Percentiles rank a stretch among this genome's conserved stretches.
These are phyloP conservation scores for Centruroides sculpturatus DNA, from an alignment of 1,140 invertebrate genomes.

Conservation along the genomic window DNA sequence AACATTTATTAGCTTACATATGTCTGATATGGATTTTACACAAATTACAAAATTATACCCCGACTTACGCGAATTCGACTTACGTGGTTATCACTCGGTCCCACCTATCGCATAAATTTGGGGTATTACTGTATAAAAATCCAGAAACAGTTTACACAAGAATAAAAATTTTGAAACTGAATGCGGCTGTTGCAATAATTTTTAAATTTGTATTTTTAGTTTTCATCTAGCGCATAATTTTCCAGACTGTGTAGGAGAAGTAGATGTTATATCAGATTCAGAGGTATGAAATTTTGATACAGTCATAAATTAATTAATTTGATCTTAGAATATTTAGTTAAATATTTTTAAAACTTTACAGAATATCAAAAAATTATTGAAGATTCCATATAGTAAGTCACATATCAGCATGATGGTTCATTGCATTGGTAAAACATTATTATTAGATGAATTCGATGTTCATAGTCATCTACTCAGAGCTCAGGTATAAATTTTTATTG, in stretches of 20 bases:
- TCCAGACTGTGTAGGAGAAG: conserved; percentile 73
- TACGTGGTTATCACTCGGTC: no score
- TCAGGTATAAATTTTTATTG: conserved; percentile 26
- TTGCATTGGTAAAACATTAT: conserved; percentile 68
- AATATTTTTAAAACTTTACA: conserved; percentile 15
- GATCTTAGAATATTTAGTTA: background rate
- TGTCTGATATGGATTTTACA: no score
- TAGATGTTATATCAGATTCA: conserved; percentile 81
- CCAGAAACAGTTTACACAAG: no score
- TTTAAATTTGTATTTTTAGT: conserved; percentile 23
- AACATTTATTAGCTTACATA: no score
- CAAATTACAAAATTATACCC: no score
- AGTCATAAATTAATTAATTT: background rate
- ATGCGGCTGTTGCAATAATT: no score
- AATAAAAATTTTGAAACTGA: no score
- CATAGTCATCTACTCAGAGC: conserved; percentile 63
- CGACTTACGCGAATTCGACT: no score
- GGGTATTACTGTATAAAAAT: no score
- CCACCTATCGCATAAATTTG: no score
- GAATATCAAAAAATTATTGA: conserved; percentile 83
- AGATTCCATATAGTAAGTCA: conserved; percentile 64
- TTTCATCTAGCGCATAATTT: conserved; percentile 85
- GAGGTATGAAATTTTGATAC: conserved; percentile 34
- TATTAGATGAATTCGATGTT: conserved; percentile 87
- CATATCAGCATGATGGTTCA: conserved; percentile 83